These are phyloP conservation scores for Saxidomus purpurata DNA, from an alignment of 1,140 invertebrate genomes.

Conservation along the genomic window DNA sequence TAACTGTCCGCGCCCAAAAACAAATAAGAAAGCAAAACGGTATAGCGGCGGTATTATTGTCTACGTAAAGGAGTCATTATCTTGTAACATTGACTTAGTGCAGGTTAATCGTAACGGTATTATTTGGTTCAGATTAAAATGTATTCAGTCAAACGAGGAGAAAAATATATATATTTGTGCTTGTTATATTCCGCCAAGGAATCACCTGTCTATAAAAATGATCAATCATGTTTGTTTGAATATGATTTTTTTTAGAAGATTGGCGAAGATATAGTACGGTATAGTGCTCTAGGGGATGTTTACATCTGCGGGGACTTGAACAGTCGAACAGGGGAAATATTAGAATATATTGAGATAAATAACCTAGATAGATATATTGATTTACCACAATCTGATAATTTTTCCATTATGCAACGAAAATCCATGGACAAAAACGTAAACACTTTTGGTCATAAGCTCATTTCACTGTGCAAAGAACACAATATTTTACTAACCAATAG, in stretches of 20 bases:
- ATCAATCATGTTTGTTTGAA: not conserved
- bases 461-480: conserved; percentile 33
- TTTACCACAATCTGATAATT: not conserved
- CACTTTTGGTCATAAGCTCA: not conserved
- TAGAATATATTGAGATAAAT: not conserved
- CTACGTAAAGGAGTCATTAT: not conserved
- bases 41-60: not conserved
- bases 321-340: not conserved
- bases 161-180: not conserved
- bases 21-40: conserved; percentile 2
- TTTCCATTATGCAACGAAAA: not conserved
- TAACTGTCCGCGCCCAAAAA: conserved; percentile 39
- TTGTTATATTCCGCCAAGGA: conserved; percentile 15
- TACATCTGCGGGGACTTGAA: not conserved
- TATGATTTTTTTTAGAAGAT: not conserved
- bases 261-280: not conserved
- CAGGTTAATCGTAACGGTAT: conserved; percentile 23
- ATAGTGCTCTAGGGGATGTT: not conserved
- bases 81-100: not conserved
- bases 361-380: not conserved
- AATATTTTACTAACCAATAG: conserved; percentile 17
- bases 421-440: conserved; percentile 11
- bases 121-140: not conserved
- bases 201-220: not conserved
- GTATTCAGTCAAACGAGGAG: not conserved